A percentile compares a stretch with the other conserved stretches of the same genome.
These are phyloP conservation scores for Mechanitis messenoides DNA, from an alignment of 2,888 invertebrate species.

Conservation along the genomic window DNA sequence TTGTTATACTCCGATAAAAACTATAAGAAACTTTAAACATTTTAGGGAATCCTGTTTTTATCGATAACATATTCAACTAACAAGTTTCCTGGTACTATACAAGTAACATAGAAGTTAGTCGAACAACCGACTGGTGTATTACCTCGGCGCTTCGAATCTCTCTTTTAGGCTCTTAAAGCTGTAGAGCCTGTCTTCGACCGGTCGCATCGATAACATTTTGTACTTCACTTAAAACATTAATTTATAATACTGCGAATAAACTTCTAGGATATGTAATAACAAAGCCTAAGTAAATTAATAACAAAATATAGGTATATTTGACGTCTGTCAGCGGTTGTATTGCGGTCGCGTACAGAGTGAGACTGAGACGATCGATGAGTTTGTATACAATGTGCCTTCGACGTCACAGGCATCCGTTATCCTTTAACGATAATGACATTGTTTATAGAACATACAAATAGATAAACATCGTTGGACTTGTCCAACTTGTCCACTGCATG, in stretches of 20 bases:
- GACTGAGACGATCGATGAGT: conserved; percentile 31
- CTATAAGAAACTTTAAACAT: too few relatives aligned
- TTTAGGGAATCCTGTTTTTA: too few relatives aligned
- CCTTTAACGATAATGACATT: conserved; percentile 24
- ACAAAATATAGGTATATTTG: background rate
- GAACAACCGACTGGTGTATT: conserved; percentile 27
- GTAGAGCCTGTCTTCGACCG: conserved; percentile 55
- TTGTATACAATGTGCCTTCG: conserved; percentile 29
- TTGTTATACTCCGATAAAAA: too few relatives aligned
- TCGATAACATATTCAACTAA: background rate
- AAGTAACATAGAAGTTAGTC: conserved; percentile 11
- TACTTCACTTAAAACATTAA: conserved; percentile 30
- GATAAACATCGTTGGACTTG: conserved; percentile 20
- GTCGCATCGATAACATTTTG: conserved; percentile 57
- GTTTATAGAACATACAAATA: conserved; percentile 12
- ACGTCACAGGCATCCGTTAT: conserved; percentile 36
- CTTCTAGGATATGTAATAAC: background rate
- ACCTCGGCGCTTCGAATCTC: conserved; percentile 64
- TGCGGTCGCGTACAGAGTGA: conserved; percentile 38
- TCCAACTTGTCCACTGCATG: conserved; percentile 12
- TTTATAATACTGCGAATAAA: conserved; percentile 11
- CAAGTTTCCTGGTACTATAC: conserved; percentile 6
- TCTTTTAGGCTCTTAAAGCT: conserved; percentile 64
- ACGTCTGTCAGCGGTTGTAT: conserved; percentile 30
- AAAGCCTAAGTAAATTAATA: conserved; percentile 10